These are phyloP conservation scores for Ascaphus truei DNA, from an alignment of 2,113 vertebrate genomes.

Conservation along the genomic window DNA sequence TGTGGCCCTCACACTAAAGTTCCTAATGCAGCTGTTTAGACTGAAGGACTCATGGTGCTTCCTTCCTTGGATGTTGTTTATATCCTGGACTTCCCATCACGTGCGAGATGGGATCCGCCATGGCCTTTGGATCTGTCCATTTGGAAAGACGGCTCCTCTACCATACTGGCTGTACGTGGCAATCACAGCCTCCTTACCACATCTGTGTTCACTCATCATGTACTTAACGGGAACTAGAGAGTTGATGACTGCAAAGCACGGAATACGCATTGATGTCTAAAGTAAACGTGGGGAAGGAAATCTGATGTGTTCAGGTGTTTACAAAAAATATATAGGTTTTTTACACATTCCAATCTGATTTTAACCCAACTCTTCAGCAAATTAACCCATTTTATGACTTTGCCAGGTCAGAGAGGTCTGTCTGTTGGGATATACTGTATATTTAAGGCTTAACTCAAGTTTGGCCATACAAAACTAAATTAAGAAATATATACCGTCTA, in stretches of 20 bases:
- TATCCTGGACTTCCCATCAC: slow-evolving; percentile 91
- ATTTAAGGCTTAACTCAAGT: no score
- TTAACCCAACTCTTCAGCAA: no score
- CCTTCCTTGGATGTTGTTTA: slow-evolving; percentile 92
- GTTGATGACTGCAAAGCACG: slow-evolving; percentile 85
- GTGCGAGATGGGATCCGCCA: slow-evolving; percentile 85
- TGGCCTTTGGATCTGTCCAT: slow-evolving; percentile 89
- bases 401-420: no score
- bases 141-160: slow-evolving; percentile 86
- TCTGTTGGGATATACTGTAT: no score
- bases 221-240: slow-evolving; percentile 88
- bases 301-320: neutral
- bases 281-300: neutral
- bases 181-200: slow-evolving; percentile 85
- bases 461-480: no score
- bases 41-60: slow-evolving; percentile 92
- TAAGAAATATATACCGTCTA: no score
- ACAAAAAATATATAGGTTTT: neutral
- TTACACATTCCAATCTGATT: no score
- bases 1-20: slow-evolving; percentile 75
- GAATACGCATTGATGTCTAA: slow-evolving; percentile 84
- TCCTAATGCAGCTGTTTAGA: slow-evolving; percentile 79
- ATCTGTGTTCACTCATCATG: slow-evolving; percentile 89
- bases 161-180: slow-evolving; percentile 90
- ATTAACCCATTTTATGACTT: no score